phyloP scores from a whole-genome alignment of 2,113 vertebrate species.

The Nerophis lumbriciformis region DNA sequence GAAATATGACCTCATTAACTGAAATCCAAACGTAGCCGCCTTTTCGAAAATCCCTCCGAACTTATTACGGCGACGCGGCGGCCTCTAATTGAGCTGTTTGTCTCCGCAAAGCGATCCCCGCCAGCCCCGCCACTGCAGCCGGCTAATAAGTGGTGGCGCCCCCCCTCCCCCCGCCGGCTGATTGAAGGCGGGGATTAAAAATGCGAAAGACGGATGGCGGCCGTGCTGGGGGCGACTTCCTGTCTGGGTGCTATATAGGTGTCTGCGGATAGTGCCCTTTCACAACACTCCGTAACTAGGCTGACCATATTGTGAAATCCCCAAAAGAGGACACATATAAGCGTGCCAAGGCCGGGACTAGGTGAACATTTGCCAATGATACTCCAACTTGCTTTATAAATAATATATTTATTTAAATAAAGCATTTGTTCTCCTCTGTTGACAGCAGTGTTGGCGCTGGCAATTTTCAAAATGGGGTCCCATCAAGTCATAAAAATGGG shows the following conservation, averaged over 20 bases:
- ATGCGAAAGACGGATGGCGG: constrained; percentile 31
- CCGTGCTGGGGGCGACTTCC: constrained; percentile 11
- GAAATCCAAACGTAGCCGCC: constrained; percentile 32
- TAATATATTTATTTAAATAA: too few relatives aligned
- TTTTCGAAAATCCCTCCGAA: constrained; percentile 55
- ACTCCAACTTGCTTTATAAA: too few relatives aligned
- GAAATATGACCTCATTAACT: constrained; percentile 9
- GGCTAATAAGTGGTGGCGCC: constrained; percentile 56
- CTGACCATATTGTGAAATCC: too few relatives aligned
- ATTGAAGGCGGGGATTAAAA: constrained; percentile 45
- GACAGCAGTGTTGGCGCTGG: too few relatives aligned
- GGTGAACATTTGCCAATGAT: too few relatives aligned
- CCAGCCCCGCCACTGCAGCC: constrained; percentile 47
- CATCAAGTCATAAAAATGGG: too few relatives aligned
- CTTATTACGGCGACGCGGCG: constrained; percentile 53
- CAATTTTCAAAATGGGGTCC: too few relatives aligned
- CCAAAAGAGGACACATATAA: too few relatives aligned
- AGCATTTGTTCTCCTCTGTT: too few relatives aligned
- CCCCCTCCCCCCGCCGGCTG: constrained; percentile 22
- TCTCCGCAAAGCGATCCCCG: constrained; percentile 60
- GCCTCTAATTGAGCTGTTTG: constrained; percentile 69
- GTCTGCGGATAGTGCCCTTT: neutral
- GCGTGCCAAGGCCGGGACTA: too few relatives aligned
- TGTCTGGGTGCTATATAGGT: constrained; percentile 5
- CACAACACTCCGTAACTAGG: too few relatives aligned